Base-by-base conservation (phyloP, 2,797 vertebrate species). In the Arrhamphus sclerolepis region DNA sequence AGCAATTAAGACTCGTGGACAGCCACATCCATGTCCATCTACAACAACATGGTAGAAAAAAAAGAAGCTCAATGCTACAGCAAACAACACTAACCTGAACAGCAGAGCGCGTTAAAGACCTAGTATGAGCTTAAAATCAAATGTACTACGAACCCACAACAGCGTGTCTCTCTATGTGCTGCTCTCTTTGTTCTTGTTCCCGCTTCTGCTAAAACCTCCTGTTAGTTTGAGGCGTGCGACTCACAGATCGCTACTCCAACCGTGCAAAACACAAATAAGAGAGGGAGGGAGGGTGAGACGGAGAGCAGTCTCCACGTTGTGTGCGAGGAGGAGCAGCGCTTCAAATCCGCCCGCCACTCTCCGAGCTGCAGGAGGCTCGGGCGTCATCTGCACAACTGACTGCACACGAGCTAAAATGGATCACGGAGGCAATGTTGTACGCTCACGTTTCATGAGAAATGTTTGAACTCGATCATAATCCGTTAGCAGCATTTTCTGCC, bases 241-340 rank as follows among this genome's bases (percentile, higher is more conserved):
- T 87, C 82, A 62, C 73, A 75, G 74, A 66, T 85, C 80, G 80
- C 81, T 84, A 81, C 80, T 78, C 70, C 76, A 72, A 76, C 59
- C 82, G 87, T 85, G 82, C 81, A 90, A 90, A 91, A 91, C 85
- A 89, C 82, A 90, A 87, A 83, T 86, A 87, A 82, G 87, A 85
- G 79, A 68, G 67, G 28, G 76, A 61, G 69, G 46, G 76, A 51
- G 54, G 17, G 44, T 31, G 55, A 26, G 46, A 59, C 66, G 52
- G 67, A 48, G 50, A 50, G 56, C 48, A 39, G 19, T 49, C 56
- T 77, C 72, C 82, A 85, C 63, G 74, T 82, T 84, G 76, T 78
- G 70, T 82, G 66, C 9, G 61, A 55, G 31, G 52, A 19, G 48
- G 71, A 46, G 70, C 66, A 55, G 57, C 72, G 69, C 87, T 89